These are phyloP conservation scores for Hirtodrosophila histrioides DNA, from an alignment of 2,888 invertebrate species.

Conservation along the genomic window DNA sequence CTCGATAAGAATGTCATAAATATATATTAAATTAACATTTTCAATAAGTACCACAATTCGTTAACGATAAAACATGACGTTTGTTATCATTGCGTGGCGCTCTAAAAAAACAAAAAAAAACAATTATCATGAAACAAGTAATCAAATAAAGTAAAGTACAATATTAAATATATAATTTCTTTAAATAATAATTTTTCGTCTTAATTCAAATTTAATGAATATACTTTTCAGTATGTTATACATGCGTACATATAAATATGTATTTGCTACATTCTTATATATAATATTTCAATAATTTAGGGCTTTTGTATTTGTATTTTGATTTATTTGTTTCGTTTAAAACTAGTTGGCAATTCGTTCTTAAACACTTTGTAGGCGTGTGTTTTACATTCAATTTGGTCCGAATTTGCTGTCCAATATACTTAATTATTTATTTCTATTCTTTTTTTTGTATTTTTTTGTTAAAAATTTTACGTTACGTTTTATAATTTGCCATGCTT, in stretches of 20 bases:
- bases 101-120: conserved; percentile 39
- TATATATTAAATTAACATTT: conserved; percentile 32
- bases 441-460: conserved; percentile 16
- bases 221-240: conserved; percentile 10
- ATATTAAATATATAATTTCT: conserved; percentile 13
- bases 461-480: conserved; percentile 33
- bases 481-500: conserved; percentile 69
- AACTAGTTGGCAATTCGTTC: conserved; percentile 24
- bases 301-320: conserved; percentile 17
- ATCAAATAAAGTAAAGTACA: conserved; percentile 44
- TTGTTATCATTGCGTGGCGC: conserved; percentile 34
- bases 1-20: conserved; percentile 33
- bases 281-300: conserved; percentile 1
- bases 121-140: conserved; percentile 48
- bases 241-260: conserved; percentile 11
- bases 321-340: conserved; percentile 3
- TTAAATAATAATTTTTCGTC: conserved; percentile 6
- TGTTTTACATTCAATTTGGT: conserved; percentile 21
- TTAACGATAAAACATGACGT: conserved; percentile 36
- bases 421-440: neutral
- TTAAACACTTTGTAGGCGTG: conserved; percentile 42
- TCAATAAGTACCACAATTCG: conserved; percentile 45
- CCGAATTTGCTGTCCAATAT: conserved; percentile 22
- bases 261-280: conserved; percentile 7
- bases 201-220: conserved; percentile 3